phyloP scores from a whole-genome alignment of 1,140 invertebrate species.

The Zaprionus africanus region DNA sequence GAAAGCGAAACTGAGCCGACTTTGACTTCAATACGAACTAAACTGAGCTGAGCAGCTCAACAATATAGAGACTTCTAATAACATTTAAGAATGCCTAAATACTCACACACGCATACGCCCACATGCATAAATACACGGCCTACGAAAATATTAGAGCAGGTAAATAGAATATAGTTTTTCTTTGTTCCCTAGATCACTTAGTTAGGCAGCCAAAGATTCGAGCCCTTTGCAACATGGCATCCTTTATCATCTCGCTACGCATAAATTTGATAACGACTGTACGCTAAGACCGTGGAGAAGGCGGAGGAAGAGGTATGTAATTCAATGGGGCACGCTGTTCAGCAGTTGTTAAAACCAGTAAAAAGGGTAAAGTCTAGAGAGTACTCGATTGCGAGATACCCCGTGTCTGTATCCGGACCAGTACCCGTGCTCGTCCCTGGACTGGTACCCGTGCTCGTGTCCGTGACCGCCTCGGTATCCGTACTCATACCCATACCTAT shows the following conservation, averaged over 20 bases:
- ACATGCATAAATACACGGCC: too few species aligned
- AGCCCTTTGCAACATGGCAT: background rate
- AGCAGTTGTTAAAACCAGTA: background rate
- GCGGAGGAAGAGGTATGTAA: background rate
- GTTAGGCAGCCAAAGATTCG: background rate
- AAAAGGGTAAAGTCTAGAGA: background rate
- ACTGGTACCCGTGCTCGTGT: too few species aligned
- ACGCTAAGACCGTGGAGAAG: background rate
- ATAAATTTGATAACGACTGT: background rate
- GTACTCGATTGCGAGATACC: background rate
- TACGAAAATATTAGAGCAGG: background rate
- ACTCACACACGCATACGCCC: background rate
- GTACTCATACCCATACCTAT: too few species aligned
- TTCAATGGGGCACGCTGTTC: background rate
- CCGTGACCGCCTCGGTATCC: too few species aligned
- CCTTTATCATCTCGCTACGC: background rate
- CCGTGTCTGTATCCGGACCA: background rate
- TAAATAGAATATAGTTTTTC: background rate
- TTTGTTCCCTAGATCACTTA: background rate
- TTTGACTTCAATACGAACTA: conserved; percentile 21
- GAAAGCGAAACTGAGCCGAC: conserved; percentile 46
- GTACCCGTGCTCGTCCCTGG: too few species aligned
- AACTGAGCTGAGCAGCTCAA: conserved; percentile 50
- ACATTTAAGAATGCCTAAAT: conserved; percentile 19
- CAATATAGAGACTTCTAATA: conserved; percentile 52